Base-by-base conservation (phyloP, 2,113 vertebrate genomes). In the Corydoras maculifer region DNA sequence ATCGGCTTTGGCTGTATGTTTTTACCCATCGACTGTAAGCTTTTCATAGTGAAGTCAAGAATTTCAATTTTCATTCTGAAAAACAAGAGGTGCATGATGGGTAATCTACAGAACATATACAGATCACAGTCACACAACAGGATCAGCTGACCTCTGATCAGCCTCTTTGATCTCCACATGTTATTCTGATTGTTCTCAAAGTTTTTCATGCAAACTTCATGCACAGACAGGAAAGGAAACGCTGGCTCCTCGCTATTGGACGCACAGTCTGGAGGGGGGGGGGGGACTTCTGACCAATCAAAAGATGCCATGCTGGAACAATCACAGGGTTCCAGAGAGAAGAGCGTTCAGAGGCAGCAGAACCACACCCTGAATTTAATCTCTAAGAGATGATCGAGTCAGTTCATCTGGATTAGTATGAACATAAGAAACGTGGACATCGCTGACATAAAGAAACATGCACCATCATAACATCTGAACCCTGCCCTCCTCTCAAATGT, bases 21-120 rank as follows among this genome's bases (percentile, higher is more conserved):
- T 83, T 69, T 49, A 71, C 75, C 64, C 62, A 73, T 80, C 74
- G 73, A 81, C 69, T 74, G 86, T 84, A 89, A 92, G 77, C 87
- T 86, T 94, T 92, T 90, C 90, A 88, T 87, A 89, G 82, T 91
- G 87, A 85, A 91, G 88, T 92, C 94, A 92, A 83, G 82, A 85
- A 88, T 90, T 96, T 92, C 80, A 87, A 92, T 94, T 94, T 98
- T 94, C 94, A 93, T 94, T 97, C 94, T 98, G 94, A 94, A 98
- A 97, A 89, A 97, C 89, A 98, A 97, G 86, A 95, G 83, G 90
- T 86, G 90, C 81, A 87, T 76, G 62, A 82, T 84, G 84, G 54
- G 77, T 87, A 89, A 90, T 88, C 84, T 83, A 85, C 80, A 85
- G 51, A 80, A 67, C 29, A 77, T 70, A 35, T 35, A n/a, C 2